These are phyloP conservation scores for Piprites chloris DNA, from an alignment of 2,113 vertebrate species.

Conservation along the genomic window DNA sequence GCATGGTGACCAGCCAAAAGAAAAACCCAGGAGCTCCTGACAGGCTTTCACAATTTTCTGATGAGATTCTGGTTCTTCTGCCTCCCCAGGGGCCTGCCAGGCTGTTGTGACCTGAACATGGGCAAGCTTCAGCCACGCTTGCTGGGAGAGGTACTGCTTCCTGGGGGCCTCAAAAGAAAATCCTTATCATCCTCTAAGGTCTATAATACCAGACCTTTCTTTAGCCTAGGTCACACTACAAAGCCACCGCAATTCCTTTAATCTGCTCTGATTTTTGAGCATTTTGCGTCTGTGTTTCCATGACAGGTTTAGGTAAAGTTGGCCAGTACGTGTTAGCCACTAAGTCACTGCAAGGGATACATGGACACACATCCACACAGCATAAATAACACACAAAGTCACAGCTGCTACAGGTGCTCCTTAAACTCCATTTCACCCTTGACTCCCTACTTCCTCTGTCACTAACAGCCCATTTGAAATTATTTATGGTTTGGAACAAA, in stretches of 20 bases:
- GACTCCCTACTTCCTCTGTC: not conserved
- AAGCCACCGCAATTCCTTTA: not conserved
- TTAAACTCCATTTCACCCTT: not conserved
- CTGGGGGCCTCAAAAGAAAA: not conserved
- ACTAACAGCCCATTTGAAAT: not conserved
- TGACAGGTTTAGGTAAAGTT: not conserved
- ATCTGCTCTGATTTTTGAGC: not conserved
- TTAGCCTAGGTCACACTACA: not conserved
- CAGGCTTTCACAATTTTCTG: not conserved
- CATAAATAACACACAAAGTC: not conserved
- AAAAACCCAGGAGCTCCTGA: not conserved
- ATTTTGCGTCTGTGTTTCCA: not conserved
- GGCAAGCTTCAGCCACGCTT: not conserved
- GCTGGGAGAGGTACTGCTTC: fast-evolving
- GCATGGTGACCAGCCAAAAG: not conserved
- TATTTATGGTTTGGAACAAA: not conserved
- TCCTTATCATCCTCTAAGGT: not conserved
- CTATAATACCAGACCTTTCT: not conserved
- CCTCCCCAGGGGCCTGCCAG: not conserved
- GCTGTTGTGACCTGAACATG: not conserved
- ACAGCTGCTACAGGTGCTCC: not conserved
- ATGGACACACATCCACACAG: fast-evolving
- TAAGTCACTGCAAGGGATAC: not conserved
- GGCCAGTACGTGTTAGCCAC: not conserved
- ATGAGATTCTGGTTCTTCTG: not conserved